Evolutionary conservation across 2,888 invertebrate species (phyloP), one percentile per base, ranked within the genome.

Genomic region (Bhutanitis thaidina): DNA sequence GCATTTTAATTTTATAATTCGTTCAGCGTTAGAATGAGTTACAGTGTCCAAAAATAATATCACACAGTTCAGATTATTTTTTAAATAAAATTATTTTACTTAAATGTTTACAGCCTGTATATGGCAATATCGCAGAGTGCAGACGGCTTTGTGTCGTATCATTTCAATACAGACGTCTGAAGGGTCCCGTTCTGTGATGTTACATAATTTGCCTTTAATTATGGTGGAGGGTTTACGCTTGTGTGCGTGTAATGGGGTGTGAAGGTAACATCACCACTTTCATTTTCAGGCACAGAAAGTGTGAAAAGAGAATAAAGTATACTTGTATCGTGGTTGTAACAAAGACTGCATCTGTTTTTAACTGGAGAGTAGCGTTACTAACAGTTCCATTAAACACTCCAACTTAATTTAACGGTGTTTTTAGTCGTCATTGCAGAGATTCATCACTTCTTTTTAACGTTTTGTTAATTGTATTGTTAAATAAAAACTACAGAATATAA

Each of bases 71-170:
- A n/a, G n/a, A n/a, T n/a, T n/a, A n/a, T n/a, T n/a, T n/a, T n/a
- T n/a, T n/a, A n/a, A n/a, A 20, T 20, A 20, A 20, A 20, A 20
- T 20, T 3, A 20, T 20, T 20, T 5, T 3, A 3, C 5, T 5
- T 5, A 20, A 20, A 5, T 20, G 9, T 7, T 12, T 4, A 29
- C 64, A 67, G 32, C 64, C 74, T 76, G 76, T 84, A 70, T 45
- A 61, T 52, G 61, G 74, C 83, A 86, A 87, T 86, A 86, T 80
- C 80, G 83, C 76, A 73, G 76, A 87, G 86, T 87, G 86, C 85
- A 79, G 78, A 77, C 77, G 53, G 76, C 79, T 78, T 83, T 84
- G 80, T 81, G 67, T 71, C 69, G 65, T 58, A 69, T 71, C 71
- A 75, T 79, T 71, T 65, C 76, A 76, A 80, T 77, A 73, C 67